These are phyloP conservation scores for Molossus molossus DNA, from an alignment of 2,797 vertebrate genomes.

Conservation along the genomic window DNA sequence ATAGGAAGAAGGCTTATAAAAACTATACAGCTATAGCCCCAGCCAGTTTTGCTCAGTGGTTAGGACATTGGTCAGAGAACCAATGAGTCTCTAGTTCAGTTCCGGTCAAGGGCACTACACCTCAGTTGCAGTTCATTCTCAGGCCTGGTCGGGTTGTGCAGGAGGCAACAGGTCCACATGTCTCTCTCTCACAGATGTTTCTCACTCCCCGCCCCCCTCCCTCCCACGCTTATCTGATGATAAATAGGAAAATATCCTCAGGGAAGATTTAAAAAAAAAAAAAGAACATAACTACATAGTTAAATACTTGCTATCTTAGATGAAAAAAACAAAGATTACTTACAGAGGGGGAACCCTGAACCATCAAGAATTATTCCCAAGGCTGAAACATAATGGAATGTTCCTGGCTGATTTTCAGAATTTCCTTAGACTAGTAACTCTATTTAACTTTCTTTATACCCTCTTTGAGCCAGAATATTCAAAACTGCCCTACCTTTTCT, in stretches of 20 bases:
- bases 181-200: no score
- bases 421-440: neutral
- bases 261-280: neutral
- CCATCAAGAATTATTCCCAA: neutral
- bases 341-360: neutral
- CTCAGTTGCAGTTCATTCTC: no score
- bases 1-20: neutral
- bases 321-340: neutral
- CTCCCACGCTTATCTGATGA: no score
- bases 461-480: neutral
- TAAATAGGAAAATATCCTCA: no score
- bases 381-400: neutral
- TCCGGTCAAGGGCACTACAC: no score
- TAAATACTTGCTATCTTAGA: neutral
- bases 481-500: neutral
- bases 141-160: no score
- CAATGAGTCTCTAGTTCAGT: no score
- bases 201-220: no score
- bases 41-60: no score
- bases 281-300: no score
- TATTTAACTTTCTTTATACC: neutral
- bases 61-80: no score
- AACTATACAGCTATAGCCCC: neutral
- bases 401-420: neutral
- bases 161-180: no score